Evolutionary conservation across 2,113 vertebrate species (phyloP), one percentile per base, ranked within the genome.

Genomic region (Spermophilus dauricus): DNA sequence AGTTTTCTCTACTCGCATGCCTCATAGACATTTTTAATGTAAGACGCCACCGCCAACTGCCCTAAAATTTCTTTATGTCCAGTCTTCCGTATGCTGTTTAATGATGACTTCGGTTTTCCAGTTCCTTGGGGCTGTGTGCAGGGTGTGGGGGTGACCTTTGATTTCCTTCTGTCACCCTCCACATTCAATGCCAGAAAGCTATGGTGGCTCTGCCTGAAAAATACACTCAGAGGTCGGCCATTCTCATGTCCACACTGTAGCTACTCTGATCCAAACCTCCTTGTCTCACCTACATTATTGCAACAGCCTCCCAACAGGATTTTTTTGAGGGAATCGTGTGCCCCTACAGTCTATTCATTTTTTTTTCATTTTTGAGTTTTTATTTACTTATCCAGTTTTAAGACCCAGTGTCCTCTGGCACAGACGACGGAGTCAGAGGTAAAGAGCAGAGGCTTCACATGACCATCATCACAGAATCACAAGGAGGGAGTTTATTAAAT

Each of bases 31-130:
- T 70, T 93, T 89, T 39, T 8, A 51, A 42, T 93, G 89, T 77
- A 83, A 76, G 4, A 63, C 80, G 42, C 51, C 11, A 8, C 39
- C n/a, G 30, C 42, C 16, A 30, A 28, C 48, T 61, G 42, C n/a
- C 30, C 34, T 51, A 53, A 93, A 93, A 37, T 30, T 34, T 70
- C 30, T 81, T 91, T 77, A 5, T 51, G 61, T 63, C 70, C 3
- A 4, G 70, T 77, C 39, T 61, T 88, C 72, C 89, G 80, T 17
- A 78, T 84, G 48, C 39, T 77, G 69, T 72, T 77, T 88, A n/a
- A 78, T 42, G 48, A 88, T 37, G 37, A 37, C 28, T 75, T 89
- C 22, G n/a, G 4, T 93, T 42, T 78, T 96, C 78, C n/a, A 85
- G 51, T 65, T 75, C 12, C 11, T 30, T 37, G 17, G 17, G 70